These are phyloP conservation scores for Amphipoea lucens DNA, from an alignment of 2,888 invertebrate species.

Conservation along the genomic window DNA sequence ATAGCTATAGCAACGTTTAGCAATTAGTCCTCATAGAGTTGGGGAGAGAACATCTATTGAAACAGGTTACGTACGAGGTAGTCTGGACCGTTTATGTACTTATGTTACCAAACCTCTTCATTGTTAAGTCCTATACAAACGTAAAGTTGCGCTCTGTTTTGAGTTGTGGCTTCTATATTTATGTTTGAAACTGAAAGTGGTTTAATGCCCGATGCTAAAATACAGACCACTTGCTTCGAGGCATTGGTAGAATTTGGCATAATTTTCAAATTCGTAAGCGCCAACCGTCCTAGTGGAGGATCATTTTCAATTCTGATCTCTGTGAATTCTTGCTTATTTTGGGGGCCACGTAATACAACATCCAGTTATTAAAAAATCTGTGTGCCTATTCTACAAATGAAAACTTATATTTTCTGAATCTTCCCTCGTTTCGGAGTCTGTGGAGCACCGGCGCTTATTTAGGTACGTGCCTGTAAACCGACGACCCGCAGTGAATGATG, in stretches of 20 bases:
- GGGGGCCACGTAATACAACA: background rate
- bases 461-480: slow-evolving; percentile 34
- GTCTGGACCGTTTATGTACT: slow-evolving; percentile 49
- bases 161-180: slow-evolving; percentile 41
- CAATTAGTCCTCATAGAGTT: slow-evolving; percentile 65
- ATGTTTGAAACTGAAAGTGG: slow-evolving; percentile 38
- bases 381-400: slow-evolving; percentile 7
- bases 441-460: slow-evolving; percentile 26
- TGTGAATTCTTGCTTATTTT: slow-evolving; percentile 11
- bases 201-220: slow-evolving; percentile 25
- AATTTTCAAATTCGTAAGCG: slow-evolving; percentile 36
- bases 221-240: slow-evolving; percentile 17
- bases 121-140: slow-evolving; percentile 59
- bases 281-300: background rate
- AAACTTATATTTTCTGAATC: background rate
- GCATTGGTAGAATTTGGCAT: slow-evolving; percentile 15
- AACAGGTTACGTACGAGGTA: slow-evolving; percentile 46
- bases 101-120: slow-evolving; percentile 55
- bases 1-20: slow-evolving; percentile 62
- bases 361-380: background rate
- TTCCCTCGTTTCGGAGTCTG: background rate
- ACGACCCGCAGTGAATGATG: slow-evolving; percentile 35
- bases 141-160: slow-evolving; percentile 41
- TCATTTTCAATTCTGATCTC: slow-evolving; percentile 16
- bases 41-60: slow-evolving; percentile 52